Percentiles rank a stretch among this genome's conserved stretches.
phyloP scores from a whole-genome alignment of 2,888 invertebrate genomes.

The Thecocarcelia acutangulata region DNA sequence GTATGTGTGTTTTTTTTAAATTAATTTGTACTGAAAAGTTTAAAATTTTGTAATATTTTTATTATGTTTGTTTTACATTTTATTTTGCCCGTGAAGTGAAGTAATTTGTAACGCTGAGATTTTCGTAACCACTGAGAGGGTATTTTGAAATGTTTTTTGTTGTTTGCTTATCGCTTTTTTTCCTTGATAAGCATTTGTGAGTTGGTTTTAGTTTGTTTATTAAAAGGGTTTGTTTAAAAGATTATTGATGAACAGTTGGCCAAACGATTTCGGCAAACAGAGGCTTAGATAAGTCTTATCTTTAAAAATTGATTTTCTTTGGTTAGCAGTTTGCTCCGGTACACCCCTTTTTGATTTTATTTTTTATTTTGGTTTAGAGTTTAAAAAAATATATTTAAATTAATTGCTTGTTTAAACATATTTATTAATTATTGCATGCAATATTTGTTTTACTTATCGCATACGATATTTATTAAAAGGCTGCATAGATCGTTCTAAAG shows the following conservation, averaged over 20 bases:
- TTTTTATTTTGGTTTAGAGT: no score
- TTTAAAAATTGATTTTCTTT: not conserved
- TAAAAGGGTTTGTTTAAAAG: not conserved
- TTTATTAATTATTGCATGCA: no score
- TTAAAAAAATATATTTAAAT: no score
- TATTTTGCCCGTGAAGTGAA: not conserved
- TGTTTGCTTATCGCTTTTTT: constrained; percentile 7
- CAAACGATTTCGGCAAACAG: not conserved
- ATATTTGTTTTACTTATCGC: no score
- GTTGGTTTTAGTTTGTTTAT: not conserved
- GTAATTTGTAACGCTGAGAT: not conserved
- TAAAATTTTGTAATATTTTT: constrained; percentile 36
- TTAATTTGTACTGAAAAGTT: constrained; percentile 16
- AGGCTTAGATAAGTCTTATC: not conserved
- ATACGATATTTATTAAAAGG: no score
- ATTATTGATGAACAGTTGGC: constrained; percentile 4
- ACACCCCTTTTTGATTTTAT: no score
- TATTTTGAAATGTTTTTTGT: not conserved
- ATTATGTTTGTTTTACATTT: not conserved
- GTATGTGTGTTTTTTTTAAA: not conserved
- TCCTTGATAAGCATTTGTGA: not conserved
- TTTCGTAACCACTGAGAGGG: constrained; percentile 1
- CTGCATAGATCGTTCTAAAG: no score
- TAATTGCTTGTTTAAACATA: no score
- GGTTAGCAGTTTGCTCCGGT: no score